Evolutionary conservation across 2,888 invertebrate species (phyloP).

Genomic region (Philonicus albiceps): DNA sequence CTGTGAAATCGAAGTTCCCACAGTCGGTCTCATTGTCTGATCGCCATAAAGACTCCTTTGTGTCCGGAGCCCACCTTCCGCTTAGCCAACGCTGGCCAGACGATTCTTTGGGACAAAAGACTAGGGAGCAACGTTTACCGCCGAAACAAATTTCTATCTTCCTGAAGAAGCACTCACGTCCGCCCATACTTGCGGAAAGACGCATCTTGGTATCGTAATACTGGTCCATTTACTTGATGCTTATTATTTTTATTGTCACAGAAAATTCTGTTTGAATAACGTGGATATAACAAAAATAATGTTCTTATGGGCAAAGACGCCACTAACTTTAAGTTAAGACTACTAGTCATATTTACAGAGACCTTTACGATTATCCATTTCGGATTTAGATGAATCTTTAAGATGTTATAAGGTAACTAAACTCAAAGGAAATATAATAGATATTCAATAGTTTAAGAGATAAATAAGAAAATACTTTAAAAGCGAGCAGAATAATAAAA

Average conservation of each 20-base stretch:
- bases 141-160: not conserved
- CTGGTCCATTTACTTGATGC: not conserved
- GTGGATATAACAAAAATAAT: not conserved
- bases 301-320: not conserved
- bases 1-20: conserved; percentile 14
- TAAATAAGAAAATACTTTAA: too few relatives aligned
- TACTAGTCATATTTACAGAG: too few relatives aligned
- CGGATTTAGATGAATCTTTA: too few relatives aligned
- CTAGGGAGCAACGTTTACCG: not conserved
- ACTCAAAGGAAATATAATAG: too few relatives aligned
- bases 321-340: too few relatives aligned
- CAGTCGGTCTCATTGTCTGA: not conserved
- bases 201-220: not conserved
- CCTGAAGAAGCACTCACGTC: not conserved
- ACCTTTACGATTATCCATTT: too few relatives aligned
- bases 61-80: not conserved
- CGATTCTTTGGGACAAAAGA: not conserved
- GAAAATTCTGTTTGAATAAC: not conserved
- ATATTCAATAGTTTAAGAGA: too few relatives aligned
- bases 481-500: too few relatives aligned
- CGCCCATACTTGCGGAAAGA: not conserved
- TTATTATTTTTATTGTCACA: not conserved
- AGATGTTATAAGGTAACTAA: too few relatives aligned
- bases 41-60: not conserved
- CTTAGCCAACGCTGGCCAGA: not conserved